Percentiles rank a stretch among this genome's conserved stretches.
These are phyloP conservation scores for Aricia artaxerxes DNA, from an alignment of 2,888 invertebrate species.

Conservation along the genomic window DNA sequence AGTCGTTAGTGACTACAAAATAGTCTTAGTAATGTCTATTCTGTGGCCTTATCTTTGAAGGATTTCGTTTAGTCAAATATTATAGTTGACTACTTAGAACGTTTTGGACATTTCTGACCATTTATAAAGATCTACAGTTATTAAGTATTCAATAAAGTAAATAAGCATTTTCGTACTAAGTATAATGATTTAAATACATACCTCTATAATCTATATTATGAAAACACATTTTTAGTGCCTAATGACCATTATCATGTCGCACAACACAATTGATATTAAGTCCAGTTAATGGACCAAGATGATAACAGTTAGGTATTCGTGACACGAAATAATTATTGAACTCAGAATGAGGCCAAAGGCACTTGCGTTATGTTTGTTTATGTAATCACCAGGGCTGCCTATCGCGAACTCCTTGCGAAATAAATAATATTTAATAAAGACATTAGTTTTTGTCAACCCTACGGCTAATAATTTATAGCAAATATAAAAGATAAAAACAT, in stretches of 20 bases:
- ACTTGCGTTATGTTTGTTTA: constrained; percentile 42
- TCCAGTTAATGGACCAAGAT: not conserved
- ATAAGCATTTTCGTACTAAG: no score
- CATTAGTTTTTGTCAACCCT: no score
- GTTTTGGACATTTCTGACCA: no score
- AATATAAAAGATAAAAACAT: no score
- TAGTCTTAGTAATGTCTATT: constrained; percentile 1
- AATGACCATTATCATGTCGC: not conserved
- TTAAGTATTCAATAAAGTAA: no score
- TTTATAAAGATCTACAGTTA: not conserved
- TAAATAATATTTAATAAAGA: no score
- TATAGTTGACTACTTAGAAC: not conserved
- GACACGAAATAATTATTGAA: constrained; percentile 38
- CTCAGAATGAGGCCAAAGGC: constrained; percentile 44
- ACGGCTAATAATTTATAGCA: no score
- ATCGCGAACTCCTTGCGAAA: not conserved
- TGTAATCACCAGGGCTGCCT: constrained; percentile 36
- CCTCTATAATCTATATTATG: no score
- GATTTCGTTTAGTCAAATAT: not conserved
- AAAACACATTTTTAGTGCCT: not conserved
- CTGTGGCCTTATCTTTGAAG: constrained; percentile 1
- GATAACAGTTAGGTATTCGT: constrained; percentile 31
- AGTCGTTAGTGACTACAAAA: not conserved
- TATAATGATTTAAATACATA: no score
- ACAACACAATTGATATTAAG: constrained; percentile 2